Conservation (phyloP, 1,140 invertebrate species). For the Dufourea novaeangliae region DNA sequence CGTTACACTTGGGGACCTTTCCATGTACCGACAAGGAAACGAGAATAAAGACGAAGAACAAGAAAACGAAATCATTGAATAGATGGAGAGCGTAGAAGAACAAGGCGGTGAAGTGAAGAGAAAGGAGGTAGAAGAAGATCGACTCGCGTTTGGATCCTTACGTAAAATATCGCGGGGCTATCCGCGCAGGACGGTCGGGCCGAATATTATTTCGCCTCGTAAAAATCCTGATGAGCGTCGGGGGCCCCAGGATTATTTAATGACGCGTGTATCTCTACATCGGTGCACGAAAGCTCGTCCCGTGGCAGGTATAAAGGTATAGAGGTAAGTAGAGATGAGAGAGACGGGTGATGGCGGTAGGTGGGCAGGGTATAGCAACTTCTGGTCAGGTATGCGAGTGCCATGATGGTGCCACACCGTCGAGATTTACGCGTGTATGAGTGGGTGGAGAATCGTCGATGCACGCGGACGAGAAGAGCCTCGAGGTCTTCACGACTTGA, state of each 20-base stretch:
- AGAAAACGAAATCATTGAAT: neutral
- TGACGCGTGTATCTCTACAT: constrained; percentile 66
- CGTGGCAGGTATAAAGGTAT: constrained; percentile 73
- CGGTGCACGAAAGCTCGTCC: constrained; percentile 49
- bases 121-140: constrained; percentile 8
- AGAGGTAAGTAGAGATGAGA: constrained; percentile 58
- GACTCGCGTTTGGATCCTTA: constrained; percentile 30
- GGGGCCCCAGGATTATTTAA: constrained; percentile 74
- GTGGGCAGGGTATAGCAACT: constrained; percentile 16
- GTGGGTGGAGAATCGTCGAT: constrained; percentile 47
- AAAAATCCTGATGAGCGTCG: constrained; percentile 77
- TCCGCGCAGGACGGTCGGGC: constrained; percentile 41
- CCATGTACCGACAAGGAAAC: too few relatives aligned
- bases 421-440: constrained; percentile 59
- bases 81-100: neutral
- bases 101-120: neutral
- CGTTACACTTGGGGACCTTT: too few relatives aligned
- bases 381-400: constrained; percentile 42
- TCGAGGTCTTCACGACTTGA: constrained; percentile 47
- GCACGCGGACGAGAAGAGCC: constrained; percentile 40
- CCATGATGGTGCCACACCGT: constrained; percentile 6
- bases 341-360: too few relatives aligned
- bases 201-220: constrained; percentile 76
- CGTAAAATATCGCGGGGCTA: constrained; percentile 59
- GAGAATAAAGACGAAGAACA: neutral